Base-by-base conservation (phyloP, 2,113 vertebrate species). In the Carettochelys insculpta region DNA sequence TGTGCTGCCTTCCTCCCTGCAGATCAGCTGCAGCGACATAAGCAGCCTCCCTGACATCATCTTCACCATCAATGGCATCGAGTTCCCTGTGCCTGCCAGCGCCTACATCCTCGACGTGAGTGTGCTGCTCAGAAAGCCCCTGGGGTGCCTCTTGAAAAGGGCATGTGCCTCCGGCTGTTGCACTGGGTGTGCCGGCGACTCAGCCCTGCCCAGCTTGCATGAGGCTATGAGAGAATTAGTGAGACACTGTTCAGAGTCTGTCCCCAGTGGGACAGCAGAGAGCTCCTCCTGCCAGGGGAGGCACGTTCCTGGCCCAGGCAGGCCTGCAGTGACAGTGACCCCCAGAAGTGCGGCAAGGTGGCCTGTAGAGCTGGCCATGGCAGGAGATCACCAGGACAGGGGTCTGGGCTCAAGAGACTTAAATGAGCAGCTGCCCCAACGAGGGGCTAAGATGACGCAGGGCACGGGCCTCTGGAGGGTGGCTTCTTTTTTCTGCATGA, bases 71-170 rank as follows among this genome's bases (percentile, higher is more conserved):
- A 96, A 95, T 0, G 95, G 96, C 17, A 3, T 84, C 5, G 50
- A 95, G 68, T 97, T 86, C 80, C 92, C 95, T 11, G 22, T 97
- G 82, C 38, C 95, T 1, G 6, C 96, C 54, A 93, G 88, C 3
- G 94, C 94, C 87, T 97, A 96, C 77, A 79, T 97, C 82, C 53
- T 78, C 24, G n/a, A 96, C 94, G 95, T 97, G 88, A 89, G 88
- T 29, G 34, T 45, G 16, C 16, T 54, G 25, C 51, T 51, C 51
- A 8, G 52, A n/a, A 45, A n/a, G 7, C 38, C 20, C 3, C 53
- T 58, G 16, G 2, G 19, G 3, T 0, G 31, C 8, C 11, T n/a
- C 56, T 17, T 48, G 11, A 29, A 19, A 1, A 73, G 47, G 53
- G 43, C 25, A 76, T 77, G 20, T 65, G 29, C 25, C 68, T 41